phyloP scores from a whole-genome alignment of 2,797 vertebrate genomes.

The Eremophila alpestris region DNA sequence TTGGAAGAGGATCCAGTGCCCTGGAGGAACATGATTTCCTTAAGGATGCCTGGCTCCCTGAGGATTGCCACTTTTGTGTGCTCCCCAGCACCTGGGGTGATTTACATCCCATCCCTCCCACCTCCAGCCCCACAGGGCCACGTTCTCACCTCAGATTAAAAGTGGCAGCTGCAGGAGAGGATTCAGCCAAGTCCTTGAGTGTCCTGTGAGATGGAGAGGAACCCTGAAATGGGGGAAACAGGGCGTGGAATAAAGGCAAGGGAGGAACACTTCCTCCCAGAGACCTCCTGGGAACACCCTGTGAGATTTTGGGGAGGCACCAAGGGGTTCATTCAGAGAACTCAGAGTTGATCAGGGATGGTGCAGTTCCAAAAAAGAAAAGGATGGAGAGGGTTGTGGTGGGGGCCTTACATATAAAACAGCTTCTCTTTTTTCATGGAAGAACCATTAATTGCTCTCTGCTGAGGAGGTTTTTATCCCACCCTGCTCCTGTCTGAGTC shows the following conservation, averaged over 20 bases:
- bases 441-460: not conserved
- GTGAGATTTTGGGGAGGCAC: not conserved
- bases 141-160: too few relatives aligned
- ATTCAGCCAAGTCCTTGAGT: not conserved
- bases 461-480: rapidly evolving
- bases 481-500: not conserved
- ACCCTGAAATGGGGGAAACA: not conserved
- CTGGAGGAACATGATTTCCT: not conserved
- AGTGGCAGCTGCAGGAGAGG: not conserved
- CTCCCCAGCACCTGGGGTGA: not conserved
- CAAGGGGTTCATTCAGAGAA: not conserved
- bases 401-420: not conserved
- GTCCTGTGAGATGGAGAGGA: not conserved
- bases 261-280: not conserved
- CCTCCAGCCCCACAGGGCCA: not conserved
- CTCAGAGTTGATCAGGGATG: not conserved
- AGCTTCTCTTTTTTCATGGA: not conserved
- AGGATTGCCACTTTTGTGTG: not conserved
- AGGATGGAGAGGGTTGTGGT: not conserved
- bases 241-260: not conserved
- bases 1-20: not conserved
- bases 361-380: not conserved
- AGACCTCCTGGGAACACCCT: not conserved
- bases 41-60: not conserved
- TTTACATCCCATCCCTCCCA: not conserved